A percentile compares a stretch with the other conserved stretches of the same genome.
Conservation (phyloP, 2,797 vertebrate genomes). For the Avahi laniger region DNA sequence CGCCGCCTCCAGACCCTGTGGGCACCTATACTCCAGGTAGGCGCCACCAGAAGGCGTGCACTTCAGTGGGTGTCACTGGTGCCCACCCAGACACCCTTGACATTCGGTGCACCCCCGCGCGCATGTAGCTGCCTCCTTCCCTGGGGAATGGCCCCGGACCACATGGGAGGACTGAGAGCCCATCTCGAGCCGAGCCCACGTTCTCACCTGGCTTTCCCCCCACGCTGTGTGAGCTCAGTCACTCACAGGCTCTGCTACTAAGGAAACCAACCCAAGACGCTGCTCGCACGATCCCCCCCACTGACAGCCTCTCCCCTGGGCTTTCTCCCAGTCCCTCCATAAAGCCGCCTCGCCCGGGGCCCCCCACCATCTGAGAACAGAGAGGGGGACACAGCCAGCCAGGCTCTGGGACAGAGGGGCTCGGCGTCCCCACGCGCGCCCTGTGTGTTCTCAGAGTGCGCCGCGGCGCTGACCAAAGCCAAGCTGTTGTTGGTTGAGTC, state of each 20-base stretch:
- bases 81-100: neutral
- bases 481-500: slow-evolving; percentile 68
- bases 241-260: neutral
- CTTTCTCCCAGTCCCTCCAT: neutral
- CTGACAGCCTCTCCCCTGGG: neutral
- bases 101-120: neutral
- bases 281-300: neutral
- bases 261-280: neutral
- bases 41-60: neutral
- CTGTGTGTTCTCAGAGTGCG: slow-evolving; percentile 64
- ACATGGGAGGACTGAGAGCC: neutral
- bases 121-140: neutral
- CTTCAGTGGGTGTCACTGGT: neutral
- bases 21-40: slow-evolving; percentile 78
- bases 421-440: too few relatives aligned
- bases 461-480: slow-evolving; percentile 45
- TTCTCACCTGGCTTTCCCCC: neutral
- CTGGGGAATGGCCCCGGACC: neutral
- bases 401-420: neutral
- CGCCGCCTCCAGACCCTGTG: slow-evolving; percentile 65
- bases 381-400: neutral
- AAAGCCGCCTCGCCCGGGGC: neutral
- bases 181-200: fast-evolving
- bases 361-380: neutral
- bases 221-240: neutral